Evolutionary conservation across 2,797 vertebrate species (phyloP).

Genomic region (Podarcis lilfordi): DNA sequence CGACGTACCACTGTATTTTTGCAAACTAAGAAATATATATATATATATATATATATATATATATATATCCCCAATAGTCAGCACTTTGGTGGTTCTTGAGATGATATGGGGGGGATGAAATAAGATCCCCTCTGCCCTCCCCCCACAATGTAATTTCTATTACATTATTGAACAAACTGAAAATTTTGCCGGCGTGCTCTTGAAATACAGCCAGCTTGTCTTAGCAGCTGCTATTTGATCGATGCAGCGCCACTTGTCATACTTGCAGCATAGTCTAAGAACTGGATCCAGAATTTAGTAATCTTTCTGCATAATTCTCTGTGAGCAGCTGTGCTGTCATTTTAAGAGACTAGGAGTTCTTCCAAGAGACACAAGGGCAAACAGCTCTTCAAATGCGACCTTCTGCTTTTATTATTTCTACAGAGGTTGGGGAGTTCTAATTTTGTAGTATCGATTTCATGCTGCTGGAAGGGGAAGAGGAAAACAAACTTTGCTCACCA

Average conservation of each 20-base stretch:
- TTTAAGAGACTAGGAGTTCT: conserved; percentile 72
- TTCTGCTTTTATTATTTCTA: conserved; percentile 55
- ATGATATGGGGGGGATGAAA: neutral
- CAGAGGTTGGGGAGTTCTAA: conserved; percentile 39
- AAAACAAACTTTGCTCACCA: conserved; percentile 30
- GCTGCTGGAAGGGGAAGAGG: conserved; percentile 21
- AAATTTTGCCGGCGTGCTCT: conserved; percentile 7
- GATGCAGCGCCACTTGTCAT: conserved; percentile 18
- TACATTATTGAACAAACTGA: neutral
- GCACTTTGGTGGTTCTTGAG: neutral
- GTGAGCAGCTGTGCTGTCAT: conserved; percentile 76
- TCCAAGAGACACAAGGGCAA: conserved; percentile 75
- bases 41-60: neutral
- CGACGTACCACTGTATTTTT: too few species aligned
- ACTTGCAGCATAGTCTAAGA: conserved; percentile 34
- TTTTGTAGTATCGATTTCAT: conserved; percentile 42
- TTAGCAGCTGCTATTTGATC: conserved; percentile 15
- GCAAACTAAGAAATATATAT: neutral
- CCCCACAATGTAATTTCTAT: neutral
- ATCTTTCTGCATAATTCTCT: conserved; percentile 68
- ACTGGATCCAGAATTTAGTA: conserved; percentile 50
- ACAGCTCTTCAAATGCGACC: conserved; percentile 51
- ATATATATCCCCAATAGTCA: neutral
- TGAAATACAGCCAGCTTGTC: conserved; percentile 17
- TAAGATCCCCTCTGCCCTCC: too few species aligned